Evolutionary conservation across 2,888 invertebrate species (phyloP), one percentile per base, ranked within the genome.

Genomic region (Epinotia bilunana): DNA sequence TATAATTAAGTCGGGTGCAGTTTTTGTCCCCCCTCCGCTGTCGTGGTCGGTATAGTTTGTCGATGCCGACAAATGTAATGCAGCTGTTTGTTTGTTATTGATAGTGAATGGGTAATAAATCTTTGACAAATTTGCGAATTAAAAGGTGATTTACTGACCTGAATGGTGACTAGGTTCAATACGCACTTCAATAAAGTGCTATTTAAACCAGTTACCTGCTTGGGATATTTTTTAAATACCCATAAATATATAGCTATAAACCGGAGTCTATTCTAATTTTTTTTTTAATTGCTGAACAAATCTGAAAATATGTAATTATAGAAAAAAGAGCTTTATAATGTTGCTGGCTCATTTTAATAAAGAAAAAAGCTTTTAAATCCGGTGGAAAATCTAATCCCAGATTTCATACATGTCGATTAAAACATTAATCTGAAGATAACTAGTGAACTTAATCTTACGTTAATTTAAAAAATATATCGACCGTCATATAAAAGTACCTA

Each of bases 1-100:
- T 93, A 94, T 93, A 93, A 94, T 94, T 93, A 94, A 94, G 93
- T 94, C 92, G 90, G 92, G 93, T 91, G 93, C 93, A 93, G 91
- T 93, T 93, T 93, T 93, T 93, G 93, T 89, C 85, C 84, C 83
- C 84, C 82, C 81, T 80, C 80, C 80, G 80, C 83, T 80, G 65
- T 72, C 68, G 69, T 49, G 61, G 69, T 72, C 64, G 73, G 69
- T 69, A 69, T 64, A 74, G 74, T 70, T 74, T 70, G 74, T 74
- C 64, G 60, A 64, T 60, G 65, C 65, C 53, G 76, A 61, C 62
- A 73, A 65, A 73, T 68, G 65, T 74, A 71, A 74, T 74, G 74
- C 70, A 74, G 74, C 74, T 74, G 74, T 70, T 74, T 74, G 69
- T 69, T 69, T 69, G 69, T 60, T 69, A 69, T 69, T 69, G 69